phyloP scores from a whole-genome alignment of 1,140 invertebrate genomes.

The Ganaspis sp. region DNA sequence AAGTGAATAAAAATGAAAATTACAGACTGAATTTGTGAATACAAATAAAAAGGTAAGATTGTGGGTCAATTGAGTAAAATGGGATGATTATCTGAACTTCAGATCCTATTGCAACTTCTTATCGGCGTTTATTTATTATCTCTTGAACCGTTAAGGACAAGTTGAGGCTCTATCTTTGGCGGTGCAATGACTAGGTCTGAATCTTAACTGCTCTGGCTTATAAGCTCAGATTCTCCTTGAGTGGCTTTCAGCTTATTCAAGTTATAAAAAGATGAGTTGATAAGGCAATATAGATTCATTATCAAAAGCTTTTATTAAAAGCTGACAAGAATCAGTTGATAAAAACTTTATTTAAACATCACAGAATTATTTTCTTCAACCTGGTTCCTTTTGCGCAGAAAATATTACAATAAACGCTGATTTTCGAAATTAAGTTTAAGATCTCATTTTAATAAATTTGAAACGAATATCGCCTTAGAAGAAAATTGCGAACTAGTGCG shows the following conservation, averaged over 20 bases:
- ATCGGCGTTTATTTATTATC: conserved; percentile 6
- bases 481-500: too few species aligned
- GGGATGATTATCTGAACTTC: not conserved
- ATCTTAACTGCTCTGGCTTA: not conserved
- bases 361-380: too few species aligned
- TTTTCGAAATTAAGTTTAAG: too few species aligned
- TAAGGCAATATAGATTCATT: not conserved
- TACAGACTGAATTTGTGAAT: not conserved
- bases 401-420: too few species aligned
- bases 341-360: too few species aligned
- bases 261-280: not conserved
- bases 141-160: not conserved
- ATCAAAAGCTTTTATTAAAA: not conserved
- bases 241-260: not conserved
- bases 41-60: not conserved
- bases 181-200: not conserved
- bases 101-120: conserved; percentile 1
- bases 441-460: too few species aligned
- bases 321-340: too few species aligned
- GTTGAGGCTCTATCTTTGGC: not conserved
- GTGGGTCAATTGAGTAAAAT: not conserved
- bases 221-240: not conserved
- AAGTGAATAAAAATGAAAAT: conserved; percentile 9
- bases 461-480: too few species aligned
- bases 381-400: too few species aligned